Evolutionary conservation across 2,888 invertebrate species (phyloP).

Genomic region (Lithophane ornitopus): DNA sequence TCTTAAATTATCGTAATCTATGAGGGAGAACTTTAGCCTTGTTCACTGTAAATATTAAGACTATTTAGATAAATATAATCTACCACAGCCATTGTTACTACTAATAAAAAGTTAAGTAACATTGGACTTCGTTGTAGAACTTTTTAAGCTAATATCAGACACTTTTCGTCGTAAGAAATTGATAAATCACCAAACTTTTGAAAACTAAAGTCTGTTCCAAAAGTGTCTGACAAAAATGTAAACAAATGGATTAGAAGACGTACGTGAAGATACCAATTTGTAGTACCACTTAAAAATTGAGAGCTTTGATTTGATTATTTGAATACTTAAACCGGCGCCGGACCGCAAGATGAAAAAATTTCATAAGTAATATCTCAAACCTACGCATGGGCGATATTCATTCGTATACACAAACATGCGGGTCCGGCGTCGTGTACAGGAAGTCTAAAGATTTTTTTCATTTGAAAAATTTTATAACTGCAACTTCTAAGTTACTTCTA

Average conservation of each 20-base stretch:
- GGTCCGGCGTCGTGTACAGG: too few species aligned
- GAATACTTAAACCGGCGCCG: not conserved
- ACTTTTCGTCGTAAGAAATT: slow-evolving; percentile 26
- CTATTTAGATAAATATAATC: slow-evolving; percentile 53
- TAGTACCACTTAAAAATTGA: not conserved
- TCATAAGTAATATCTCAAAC: too few species aligned
- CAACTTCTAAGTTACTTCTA: too few species aligned
- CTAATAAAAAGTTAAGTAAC: slow-evolving; percentile 74
- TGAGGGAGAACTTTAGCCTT: slow-evolving; percentile 40
- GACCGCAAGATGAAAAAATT: too few species aligned
- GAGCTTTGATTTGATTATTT: not conserved
- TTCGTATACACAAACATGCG: too few species aligned
- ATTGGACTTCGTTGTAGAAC: slow-evolving; percentile 71
- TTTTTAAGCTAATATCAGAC: slow-evolving; percentile 40
- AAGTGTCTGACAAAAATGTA: not conserved
- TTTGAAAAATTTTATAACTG: not conserved
- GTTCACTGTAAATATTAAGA: slow-evolving; percentile 32
- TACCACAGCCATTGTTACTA: slow-evolving; percentile 79
- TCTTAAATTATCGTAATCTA: slow-evolving; percentile 47
- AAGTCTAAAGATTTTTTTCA: not conserved
- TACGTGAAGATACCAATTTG: not conserved
- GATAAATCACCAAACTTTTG: not conserved
- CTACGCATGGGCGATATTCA: too few species aligned
- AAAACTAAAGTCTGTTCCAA: not conserved
- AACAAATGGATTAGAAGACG: not conserved